These are phyloP conservation scores for Phaethornis superciliosus DNA, from an alignment of 2,113 vertebrate species.

Conservation along the genomic window DNA sequence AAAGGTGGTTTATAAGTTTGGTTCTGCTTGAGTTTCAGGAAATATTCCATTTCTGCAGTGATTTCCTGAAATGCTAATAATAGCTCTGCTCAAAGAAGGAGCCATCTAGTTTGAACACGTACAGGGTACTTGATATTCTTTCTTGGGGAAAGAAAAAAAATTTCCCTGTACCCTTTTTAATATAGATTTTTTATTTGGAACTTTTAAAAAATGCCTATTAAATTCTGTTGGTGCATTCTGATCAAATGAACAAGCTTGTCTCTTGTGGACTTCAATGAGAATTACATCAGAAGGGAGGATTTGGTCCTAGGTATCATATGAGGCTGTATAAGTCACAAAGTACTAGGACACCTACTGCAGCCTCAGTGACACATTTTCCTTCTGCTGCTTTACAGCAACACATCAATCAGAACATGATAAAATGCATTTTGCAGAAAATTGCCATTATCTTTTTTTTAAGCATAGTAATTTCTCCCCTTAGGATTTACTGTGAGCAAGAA, in stretches of 20 bases:
- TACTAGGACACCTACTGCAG: conserved; percentile 42
- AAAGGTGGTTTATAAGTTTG: conserved; percentile 57
- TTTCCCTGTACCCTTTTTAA: neutral
- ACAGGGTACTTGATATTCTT: conserved; percentile 12
- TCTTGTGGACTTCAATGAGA: conserved; percentile 48
- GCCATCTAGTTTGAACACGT: neutral
- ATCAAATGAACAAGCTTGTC: conserved; percentile 35
- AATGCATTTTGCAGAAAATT: conserved; percentile 63
- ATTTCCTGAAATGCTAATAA: conserved; percentile 67
- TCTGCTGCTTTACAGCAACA: conserved; percentile 61
- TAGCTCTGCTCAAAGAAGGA: conserved; percentile 25
- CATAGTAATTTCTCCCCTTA: conserved; percentile 50
- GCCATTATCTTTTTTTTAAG: conserved; percentile 49
- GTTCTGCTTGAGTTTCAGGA: conserved; percentile 53
- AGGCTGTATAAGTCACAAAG: conserved; percentile 48
- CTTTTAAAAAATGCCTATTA: conserved; percentile 12
- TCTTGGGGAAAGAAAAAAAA: neutral
- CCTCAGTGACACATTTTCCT: conserved; percentile 52
- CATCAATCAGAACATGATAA: conserved; percentile 51
- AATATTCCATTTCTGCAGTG: conserved; percentile 50
- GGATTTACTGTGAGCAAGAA: neutral
- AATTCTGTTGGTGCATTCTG: conserved; percentile 47
- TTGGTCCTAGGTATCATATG: neutral
- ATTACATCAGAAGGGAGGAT: conserved; percentile 50
- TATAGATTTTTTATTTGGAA: conserved; percentile 18